phyloP scores from a whole-genome alignment of 2,113 vertebrate genomes.

The Istiophorus platypterus region DNA sequence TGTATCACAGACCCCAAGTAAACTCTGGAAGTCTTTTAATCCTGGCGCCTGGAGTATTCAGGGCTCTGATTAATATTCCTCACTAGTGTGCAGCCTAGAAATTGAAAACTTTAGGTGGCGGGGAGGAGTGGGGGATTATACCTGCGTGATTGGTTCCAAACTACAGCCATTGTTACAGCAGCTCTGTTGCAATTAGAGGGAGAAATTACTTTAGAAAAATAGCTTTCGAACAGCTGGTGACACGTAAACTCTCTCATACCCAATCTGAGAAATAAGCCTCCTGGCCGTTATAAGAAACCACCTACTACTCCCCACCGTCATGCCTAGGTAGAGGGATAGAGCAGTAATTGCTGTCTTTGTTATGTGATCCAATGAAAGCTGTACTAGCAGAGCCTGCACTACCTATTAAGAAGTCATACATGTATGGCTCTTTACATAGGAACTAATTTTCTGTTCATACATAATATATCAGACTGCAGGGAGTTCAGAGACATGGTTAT shows the following conservation, averaged over 20 bases:
- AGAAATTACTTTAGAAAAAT: slow-evolving; percentile 83
- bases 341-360: slow-evolving; percentile 68
- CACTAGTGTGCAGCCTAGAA: slow-evolving; percentile 71
- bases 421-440: slow-evolving; percentile 18
- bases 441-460: slow-evolving; percentile 3
- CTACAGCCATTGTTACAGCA: slow-evolving; percentile 81
- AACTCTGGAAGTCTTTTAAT: slow-evolving; percentile 70
- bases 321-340: slow-evolving; percentile 32
- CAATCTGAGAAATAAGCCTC: slow-evolving; percentile 70
- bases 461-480: not conserved
- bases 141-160: slow-evolving; percentile 83
- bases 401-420: slow-evolving; percentile 54
- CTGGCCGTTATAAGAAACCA: slow-evolving; percentile 47
- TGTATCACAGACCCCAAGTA: slow-evolving; percentile 64
- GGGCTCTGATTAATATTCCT: slow-evolving; percentile 78
- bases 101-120: slow-evolving; percentile 81
- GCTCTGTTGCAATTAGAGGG: slow-evolving; percentile 83
- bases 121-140: slow-evolving; percentile 82
- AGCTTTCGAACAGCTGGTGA: slow-evolving; percentile 77
- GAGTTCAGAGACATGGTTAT: slow-evolving; percentile 12
- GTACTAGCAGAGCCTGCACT: slow-evolving; percentile 12
- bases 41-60: slow-evolving; percentile 59
- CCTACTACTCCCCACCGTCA: slow-evolving; percentile 23
- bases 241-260: slow-evolving; percentile 69
- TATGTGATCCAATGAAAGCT: slow-evolving; percentile 41